phyloP scores from a whole-genome alignment of 1,140 invertebrate species.

The Hyles euphorbiae region DNA sequence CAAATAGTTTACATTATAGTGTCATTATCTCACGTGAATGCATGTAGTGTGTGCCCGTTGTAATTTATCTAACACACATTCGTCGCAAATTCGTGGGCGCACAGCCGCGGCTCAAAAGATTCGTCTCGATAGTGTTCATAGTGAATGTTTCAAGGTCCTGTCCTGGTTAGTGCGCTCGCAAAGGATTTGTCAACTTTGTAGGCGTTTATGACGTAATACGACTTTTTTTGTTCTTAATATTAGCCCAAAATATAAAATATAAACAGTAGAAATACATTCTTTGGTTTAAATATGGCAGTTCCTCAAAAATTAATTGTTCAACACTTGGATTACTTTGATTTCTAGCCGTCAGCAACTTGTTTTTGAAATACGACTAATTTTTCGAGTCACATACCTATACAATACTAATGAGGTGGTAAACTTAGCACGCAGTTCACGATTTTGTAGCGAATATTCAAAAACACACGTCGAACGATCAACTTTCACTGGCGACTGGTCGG shows the following conservation, averaged over 20 bases:
- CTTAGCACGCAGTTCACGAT: no score
- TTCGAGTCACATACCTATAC: no score
- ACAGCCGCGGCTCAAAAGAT: constrained; percentile 53
- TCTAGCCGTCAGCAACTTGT: no score
- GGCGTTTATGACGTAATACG: constrained; percentile 49
- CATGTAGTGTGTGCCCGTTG: constrained; percentile 2
- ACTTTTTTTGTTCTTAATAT: constrained; percentile 13
- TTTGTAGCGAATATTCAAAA: no score
- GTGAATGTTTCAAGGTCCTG: constrained; percentile 72
- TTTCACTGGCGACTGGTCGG: constrained; percentile 1
- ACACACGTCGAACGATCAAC: constrained; percentile 6
- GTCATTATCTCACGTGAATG: not conserved
- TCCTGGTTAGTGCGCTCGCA: constrained; percentile 60
- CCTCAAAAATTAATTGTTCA: no score
- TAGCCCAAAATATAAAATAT: not conserved
- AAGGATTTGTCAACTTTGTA: constrained; percentile 69
- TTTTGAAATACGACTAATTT: no score
- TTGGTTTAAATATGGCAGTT: no score
- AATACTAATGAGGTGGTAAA: no score
- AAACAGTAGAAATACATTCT: no score
- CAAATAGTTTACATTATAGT: no score
- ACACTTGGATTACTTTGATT: no score
- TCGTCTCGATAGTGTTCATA: constrained; percentile 66
- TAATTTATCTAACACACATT: no score
- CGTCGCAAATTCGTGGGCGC: constrained; percentile 47